phyloP scores from a whole-genome alignment of 2,888 invertebrate genomes.

The Ferdinandea cuprea region DNA sequence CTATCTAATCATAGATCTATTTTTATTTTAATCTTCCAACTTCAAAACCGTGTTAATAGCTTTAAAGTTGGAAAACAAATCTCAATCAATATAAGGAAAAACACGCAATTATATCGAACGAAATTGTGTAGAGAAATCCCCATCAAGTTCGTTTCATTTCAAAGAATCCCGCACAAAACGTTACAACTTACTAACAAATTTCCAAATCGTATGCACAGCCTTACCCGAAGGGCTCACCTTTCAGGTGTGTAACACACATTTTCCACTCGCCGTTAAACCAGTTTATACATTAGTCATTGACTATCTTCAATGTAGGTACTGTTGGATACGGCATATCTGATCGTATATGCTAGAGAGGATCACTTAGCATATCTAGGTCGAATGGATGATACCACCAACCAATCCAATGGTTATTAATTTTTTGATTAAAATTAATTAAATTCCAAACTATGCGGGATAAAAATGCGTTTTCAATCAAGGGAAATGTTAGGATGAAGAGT shows the following conservation, averaged over 20 bases:
- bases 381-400: slow-evolving; percentile 37
- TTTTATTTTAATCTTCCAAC: not conserved
- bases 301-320: slow-evolving; percentile 9
- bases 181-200: slow-evolving; percentile 31
- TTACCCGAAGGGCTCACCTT: slow-evolving; percentile 69
- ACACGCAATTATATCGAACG: not conserved
- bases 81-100: not conserved
- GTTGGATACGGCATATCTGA: slow-evolving; percentile 45
- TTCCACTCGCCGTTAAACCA: slow-evolving; percentile 50
- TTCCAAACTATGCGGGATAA: slow-evolving; percentile 32
- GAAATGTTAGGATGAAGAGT: slow-evolving; percentile 37
- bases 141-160: slow-evolving; percentile 43
- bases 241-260: slow-evolving; percentile 54
- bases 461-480: slow-evolving; percentile 52
- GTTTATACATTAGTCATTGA: slow-evolving; percentile 64
- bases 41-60: not conserved
- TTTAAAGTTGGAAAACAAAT: not conserved
- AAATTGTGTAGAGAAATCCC: slow-evolving; percentile 58
- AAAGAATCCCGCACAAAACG: slow-evolving; percentile 32
- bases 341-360: slow-evolving; percentile 46
- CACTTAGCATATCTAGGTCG: slow-evolving; percentile 72
- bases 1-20: no score
- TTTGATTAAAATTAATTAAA: slow-evolving; percentile 65
- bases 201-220: slow-evolving; percentile 54
- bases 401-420: slow-evolving; percentile 58